Evolutionary conservation across 2,113 vertebrate species (phyloP).

Genomic region (Gasterosteus aculeatus): DNA sequence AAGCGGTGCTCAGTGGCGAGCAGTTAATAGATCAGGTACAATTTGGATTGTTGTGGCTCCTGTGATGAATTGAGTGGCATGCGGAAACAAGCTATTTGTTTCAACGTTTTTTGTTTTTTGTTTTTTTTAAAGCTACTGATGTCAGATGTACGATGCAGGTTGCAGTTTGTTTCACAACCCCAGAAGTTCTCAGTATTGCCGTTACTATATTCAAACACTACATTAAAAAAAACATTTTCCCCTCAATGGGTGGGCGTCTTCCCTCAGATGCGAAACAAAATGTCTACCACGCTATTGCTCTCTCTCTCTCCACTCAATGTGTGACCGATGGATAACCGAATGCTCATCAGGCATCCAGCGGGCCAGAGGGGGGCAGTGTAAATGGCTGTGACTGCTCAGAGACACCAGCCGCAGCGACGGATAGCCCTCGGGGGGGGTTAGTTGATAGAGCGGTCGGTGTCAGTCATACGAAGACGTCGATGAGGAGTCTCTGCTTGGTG

Average conservation of each 20-base stretch:
- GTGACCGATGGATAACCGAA: background rate
- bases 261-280: background rate
- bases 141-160: background rate
- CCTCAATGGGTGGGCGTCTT: too few species aligned
- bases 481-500: slow-evolving; percentile 6
- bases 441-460: background rate
- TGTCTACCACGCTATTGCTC: background rate
- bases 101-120: background rate
- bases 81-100: slow-evolving; percentile 22
- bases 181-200: background rate
- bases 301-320: background rate
- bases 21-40: slow-evolving; percentile 75
- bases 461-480: background rate
- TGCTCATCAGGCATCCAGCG: slow-evolving; percentile 17
- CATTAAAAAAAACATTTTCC: background rate
- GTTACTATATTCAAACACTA: background rate
- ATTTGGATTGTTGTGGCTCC: slow-evolving; percentile 67
- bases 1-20: slow-evolving; percentile 75
- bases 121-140: background rate
- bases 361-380: slow-evolving; percentile 72
- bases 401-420: slow-evolving; percentile 14
- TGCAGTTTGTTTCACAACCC: background rate
- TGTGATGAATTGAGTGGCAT: slow-evolving; percentile 39
- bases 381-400: slow-evolving; percentile 36
- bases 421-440: slow-evolving; percentile 7